Base-by-base conservation (phyloP, 2,888 invertebrate species). In the Cosmia pyralina region DNA sequence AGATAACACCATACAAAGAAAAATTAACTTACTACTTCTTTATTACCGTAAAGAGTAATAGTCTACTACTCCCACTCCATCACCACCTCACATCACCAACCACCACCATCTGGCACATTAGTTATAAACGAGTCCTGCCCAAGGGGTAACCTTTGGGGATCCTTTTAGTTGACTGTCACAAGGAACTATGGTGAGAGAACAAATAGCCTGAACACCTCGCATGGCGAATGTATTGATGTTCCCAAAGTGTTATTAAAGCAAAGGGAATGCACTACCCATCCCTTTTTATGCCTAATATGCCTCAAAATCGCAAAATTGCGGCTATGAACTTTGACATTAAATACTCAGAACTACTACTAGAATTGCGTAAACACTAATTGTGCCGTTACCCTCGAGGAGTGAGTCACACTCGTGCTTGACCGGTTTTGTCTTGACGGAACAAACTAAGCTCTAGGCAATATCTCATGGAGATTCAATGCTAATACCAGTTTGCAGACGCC, bases 401-500 rank as follows among this genome's bases (percentile, higher is more conserved):
- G 81, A 81, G 60, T 81, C 81, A 81, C 75, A 67, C 60, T 78
- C 57, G 70, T 11, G 73, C 81, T 77, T 77, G 60, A 71, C 81
- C 59, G 75, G 81, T 81, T 82, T 81, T 79, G 74, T 81, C 65
- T 77, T 75, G 71, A 69, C 77, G 70, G 74, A 82, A 79, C 75
- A 81, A 79, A 84, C 4, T 78, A 69, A 74, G 84, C 85, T 77
- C 64, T 65, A 85, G 85, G 85, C 85, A 22, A 46, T 66, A 72
- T 69, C 68, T 64, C 62, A 82, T 75, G 58, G 73, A 86, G 88
- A 88, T 90, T 88, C 89, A 89, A 87, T 88, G 88, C 86, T 87
- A 89, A 90, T 92, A 93, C 93, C 92, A 89, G 93, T 93, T 93
- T 89, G 83, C 82, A 84, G 80, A 86, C 88, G 83, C 78, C 83